These are phyloP conservation scores for Lucilia cuprina DNA, from an alignment of 1,140 invertebrate species.

Conservation along the genomic window DNA sequence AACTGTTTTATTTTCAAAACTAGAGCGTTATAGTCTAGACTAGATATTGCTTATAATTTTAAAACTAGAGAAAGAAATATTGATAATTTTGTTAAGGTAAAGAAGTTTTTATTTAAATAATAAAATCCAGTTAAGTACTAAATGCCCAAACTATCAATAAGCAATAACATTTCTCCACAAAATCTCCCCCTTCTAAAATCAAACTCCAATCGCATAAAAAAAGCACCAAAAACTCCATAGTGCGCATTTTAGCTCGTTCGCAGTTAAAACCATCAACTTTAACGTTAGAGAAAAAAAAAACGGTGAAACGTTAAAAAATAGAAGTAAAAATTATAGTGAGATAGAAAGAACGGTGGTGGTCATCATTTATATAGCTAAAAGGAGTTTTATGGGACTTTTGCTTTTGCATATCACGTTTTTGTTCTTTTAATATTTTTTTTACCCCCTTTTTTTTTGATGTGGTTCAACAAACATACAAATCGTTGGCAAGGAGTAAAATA, in stretches of 20 bases:
- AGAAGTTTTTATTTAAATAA: too few relatives aligned
- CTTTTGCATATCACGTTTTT: constrained; percentile 17
- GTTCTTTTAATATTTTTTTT: not conserved
- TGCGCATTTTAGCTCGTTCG: not conserved
- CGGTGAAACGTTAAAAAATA: not conserved
- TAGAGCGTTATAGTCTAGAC: too few relatives aligned
- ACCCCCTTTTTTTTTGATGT: not conserved
- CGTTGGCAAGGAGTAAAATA: not conserved
- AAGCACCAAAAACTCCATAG: not conserved
- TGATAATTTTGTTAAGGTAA: too few relatives aligned
- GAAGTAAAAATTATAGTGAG: not conserved
- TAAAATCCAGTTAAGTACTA: too few relatives aligned
- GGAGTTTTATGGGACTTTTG: constrained; percentile 17
- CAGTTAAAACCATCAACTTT: constrained; percentile 7
- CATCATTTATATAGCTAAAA: not conserved
- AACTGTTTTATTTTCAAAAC: too few relatives aligned
- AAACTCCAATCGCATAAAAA: not conserved
- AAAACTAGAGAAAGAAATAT: too few relatives aligned
- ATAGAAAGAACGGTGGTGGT: not conserved
- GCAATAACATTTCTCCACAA: not conserved
- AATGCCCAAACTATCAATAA: too few relatives aligned
- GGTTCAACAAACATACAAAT: not conserved
- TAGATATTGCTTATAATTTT: too few relatives aligned
- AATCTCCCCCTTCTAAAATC: not conserved
- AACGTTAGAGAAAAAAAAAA: not conserved